Base-by-base conservation (phyloP, 2,888 invertebrate genomes). In the Drosophila merina region DNA sequence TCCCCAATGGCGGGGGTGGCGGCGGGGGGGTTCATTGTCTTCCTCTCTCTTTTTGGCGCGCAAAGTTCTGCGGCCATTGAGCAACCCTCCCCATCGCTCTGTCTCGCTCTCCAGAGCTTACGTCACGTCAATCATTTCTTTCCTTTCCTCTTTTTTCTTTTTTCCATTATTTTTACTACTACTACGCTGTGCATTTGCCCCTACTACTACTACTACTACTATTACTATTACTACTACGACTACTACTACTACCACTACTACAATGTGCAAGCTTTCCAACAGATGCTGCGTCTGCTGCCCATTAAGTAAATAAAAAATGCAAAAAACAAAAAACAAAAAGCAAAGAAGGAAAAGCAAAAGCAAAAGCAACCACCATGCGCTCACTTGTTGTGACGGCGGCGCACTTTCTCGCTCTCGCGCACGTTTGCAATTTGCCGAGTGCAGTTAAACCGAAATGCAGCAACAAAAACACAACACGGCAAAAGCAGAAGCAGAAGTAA, bases 31-130 rank as follows among this genome's bases (percentile, higher is more conserved):
- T 68, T 68, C 54, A 71, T 49, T 54, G 56, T 56, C 54, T 52
- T 33, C 31, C 33, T 36, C 45, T 36, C 42, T 33, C 54, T 28
- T 60, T 72, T 72, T 72, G 73, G 72, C 72, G 72, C 72, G 72
- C 55, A 72, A 72, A 59, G 36, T 36, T 51, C 57, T 52, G 14
- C 64, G 54, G 51, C 52, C 69, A 69, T 69, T 71, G 69, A 72
- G 72, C 72, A 50, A 72, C 69, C 69, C 69, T 72, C 69, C 72
- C 71, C 33, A 25, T 56, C 5, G 40, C 40, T 40, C 5, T n/a
- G n/a, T 20, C 20, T 14, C 49, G 4, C 31, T 49, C 31, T 42
- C 20, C 20, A 36, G n/a, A 36, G 52, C 66, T 63, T 63, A 45
- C 63, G 63, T 44, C 63, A 63, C 59, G 60, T 38, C 59, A 60